A percentile compares a stretch with the other conserved stretches of the same genome.
These are phyloP conservation scores for Sphenodon punctatus DNA, from an alignment of 2,797 vertebrate genomes.

Conservation along the genomic window DNA sequence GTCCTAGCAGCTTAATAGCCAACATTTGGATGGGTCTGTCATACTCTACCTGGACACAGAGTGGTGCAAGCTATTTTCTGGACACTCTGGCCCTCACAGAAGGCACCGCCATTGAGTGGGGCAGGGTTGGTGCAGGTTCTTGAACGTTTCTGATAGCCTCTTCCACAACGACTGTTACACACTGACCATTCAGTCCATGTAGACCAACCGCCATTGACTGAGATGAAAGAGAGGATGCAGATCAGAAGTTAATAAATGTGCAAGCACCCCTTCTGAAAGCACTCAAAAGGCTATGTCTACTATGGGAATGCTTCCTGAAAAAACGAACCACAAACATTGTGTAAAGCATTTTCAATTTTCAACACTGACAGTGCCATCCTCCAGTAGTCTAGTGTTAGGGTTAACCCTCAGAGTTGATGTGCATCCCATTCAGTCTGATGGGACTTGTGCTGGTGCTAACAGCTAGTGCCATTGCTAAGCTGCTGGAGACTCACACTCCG, in stretches of 20 bases:
- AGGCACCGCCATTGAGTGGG: constrained; percentile 93
- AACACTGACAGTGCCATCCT: no score
- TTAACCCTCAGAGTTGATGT: no score
- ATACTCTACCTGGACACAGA: constrained; percentile 88
- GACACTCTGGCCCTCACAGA: constrained; percentile 93
- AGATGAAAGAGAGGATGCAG: background rate
- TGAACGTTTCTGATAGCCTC: constrained; percentile 93
- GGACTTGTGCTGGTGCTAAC: no score
- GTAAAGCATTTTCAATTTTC: no score
- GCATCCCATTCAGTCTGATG: no score
- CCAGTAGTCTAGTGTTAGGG: no score
- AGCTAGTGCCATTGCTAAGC: no score
- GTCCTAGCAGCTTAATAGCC: background rate
- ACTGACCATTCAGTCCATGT: constrained; percentile 98
- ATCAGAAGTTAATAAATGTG: no score
- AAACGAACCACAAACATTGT: no score
- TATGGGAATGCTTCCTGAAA: background rate
- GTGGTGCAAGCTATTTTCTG: constrained; percentile 97
- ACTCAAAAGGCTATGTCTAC: accelerated
- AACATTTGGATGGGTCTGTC: background rate
- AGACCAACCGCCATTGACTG: constrained; percentile 98
- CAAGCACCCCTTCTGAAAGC: accelerated
- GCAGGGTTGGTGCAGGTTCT: constrained; percentile 97
- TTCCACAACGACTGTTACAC: constrained; percentile 94
- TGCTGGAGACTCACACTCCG: no score